phyloP scores from a whole-genome alignment of 1,140 invertebrate genomes.

The Monomorium pharaonis region DNA sequence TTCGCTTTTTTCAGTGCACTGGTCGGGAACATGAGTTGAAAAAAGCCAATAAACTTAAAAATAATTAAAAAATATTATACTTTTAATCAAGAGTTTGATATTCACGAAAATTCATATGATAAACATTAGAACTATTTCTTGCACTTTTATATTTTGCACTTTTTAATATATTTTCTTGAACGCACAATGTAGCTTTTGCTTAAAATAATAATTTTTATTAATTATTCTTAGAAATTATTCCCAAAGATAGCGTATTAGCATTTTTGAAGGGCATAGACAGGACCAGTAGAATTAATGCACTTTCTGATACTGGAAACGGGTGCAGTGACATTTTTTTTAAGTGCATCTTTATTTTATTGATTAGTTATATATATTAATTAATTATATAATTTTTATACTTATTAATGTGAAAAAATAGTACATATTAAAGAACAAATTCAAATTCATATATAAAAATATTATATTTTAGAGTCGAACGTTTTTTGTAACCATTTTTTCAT shows the following conservation, averaged over 20 bases:
- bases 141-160: background rate
- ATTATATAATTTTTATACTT: background rate
- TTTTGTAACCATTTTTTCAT: background rate
- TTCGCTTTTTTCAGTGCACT: background rate
- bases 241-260: constrained; percentile 4
- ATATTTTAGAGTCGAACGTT: background rate
- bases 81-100: background rate
- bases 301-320: constrained; percentile 5
- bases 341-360: too few relatives aligned
- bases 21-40: background rate
- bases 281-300: constrained; percentile 26
- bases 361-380: too few relatives aligned
- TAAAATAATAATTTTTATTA: background rate
- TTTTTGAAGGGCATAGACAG: constrained; percentile 26
- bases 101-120: background rate
- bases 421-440: background rate
- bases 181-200: background rate
- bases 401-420: background rate
- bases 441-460: background rate
- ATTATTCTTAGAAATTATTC: background rate
- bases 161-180: background rate
- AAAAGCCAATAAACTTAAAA: background rate
- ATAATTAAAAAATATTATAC: too few relatives aligned
- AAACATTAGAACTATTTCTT: background rate
- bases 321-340: constrained; percentile 12